These are phyloP conservation scores for Nansenia antarctica DNA, from an alignment of 2,113 vertebrate species.

Conservation along the genomic window DNA sequence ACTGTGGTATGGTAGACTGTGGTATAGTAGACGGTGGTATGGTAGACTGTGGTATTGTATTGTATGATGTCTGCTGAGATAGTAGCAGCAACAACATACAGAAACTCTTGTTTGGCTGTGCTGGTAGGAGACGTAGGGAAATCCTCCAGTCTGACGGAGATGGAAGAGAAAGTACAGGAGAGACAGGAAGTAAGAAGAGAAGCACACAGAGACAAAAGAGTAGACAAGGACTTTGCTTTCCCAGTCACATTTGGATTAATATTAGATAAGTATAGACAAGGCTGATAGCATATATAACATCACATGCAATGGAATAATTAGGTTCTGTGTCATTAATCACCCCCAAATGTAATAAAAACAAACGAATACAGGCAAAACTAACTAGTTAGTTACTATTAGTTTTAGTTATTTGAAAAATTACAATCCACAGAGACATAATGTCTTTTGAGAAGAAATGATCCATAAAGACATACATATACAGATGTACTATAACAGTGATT, in stretches of 20 bases:
- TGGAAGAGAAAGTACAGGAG: slow-evolving; percentile 77
- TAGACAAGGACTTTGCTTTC: background rate
- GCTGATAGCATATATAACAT: no score
- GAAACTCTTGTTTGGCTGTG: slow-evolving; percentile 99
- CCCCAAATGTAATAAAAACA: no score
- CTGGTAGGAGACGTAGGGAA: slow-evolving; percentile 99
- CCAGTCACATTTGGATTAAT: no score
- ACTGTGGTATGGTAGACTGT: no score
- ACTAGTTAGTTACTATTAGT: background rate
- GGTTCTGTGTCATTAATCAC: no score
- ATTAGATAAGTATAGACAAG: no score
- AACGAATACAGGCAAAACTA: background rate
- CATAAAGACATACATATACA: no score
- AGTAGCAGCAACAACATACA: slow-evolving; percentile 86
- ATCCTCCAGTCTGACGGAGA: slow-evolving; percentile 97
- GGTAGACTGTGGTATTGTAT: slow-evolving; percentile 31
- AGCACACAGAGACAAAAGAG: background rate
- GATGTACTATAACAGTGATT: no score
- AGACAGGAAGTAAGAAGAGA: slow-evolving; percentile 52
- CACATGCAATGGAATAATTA: no score
- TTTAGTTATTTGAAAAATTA: background rate
- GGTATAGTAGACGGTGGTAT: no score
- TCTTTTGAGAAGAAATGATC: no score
- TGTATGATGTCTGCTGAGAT: slow-evolving; percentile 42
- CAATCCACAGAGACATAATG: background rate